These are phyloP conservation scores for Sebastes iracundus DNA, from an alignment of 2,797 vertebrate genomes.

Conservation along the genomic window DNA sequence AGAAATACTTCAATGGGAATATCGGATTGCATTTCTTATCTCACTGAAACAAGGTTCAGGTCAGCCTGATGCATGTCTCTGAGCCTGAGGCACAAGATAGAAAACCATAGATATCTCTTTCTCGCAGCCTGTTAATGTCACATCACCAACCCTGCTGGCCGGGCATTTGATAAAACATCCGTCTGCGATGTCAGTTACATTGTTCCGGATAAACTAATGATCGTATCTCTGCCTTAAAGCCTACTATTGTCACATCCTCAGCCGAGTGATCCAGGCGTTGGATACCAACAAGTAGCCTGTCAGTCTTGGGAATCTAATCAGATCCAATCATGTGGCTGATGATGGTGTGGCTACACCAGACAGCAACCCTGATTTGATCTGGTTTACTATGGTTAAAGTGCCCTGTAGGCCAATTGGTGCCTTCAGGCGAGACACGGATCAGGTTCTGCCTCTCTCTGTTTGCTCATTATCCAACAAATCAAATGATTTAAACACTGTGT, in stretches of 20 bases:
- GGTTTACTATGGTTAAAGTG: constrained; percentile 8
- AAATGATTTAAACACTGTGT: not conserved
- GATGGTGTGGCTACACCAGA: not conserved
- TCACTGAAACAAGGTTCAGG: constrained; percentile 1
- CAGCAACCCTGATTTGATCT: not conserved
- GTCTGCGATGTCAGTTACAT: not conserved
- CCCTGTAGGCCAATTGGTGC: not conserved
- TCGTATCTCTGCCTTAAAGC: constrained; percentile 23
- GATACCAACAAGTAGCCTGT: not conserved
- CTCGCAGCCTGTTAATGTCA: constrained; percentile 4
- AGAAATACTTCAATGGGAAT: not conserved
- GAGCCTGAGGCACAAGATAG: not conserved
- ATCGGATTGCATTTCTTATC: constrained; percentile 1
- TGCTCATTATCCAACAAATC: not conserved
- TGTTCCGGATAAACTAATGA: not conserved
- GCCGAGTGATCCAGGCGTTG: not conserved
- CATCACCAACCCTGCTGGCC: not conserved
- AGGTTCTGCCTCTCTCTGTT: not conserved
- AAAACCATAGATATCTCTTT: not conserved
- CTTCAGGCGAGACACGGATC: not conserved
- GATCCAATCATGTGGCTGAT: not conserved
- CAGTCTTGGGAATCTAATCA: constrained; percentile 14
- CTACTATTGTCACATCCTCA: not conserved
- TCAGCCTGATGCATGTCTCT: not conserved
- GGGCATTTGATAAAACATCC: not conserved